Base-by-base conservation (phyloP, 1,140 invertebrate genomes). In the Macrobrachium rosenbergii region DNA sequence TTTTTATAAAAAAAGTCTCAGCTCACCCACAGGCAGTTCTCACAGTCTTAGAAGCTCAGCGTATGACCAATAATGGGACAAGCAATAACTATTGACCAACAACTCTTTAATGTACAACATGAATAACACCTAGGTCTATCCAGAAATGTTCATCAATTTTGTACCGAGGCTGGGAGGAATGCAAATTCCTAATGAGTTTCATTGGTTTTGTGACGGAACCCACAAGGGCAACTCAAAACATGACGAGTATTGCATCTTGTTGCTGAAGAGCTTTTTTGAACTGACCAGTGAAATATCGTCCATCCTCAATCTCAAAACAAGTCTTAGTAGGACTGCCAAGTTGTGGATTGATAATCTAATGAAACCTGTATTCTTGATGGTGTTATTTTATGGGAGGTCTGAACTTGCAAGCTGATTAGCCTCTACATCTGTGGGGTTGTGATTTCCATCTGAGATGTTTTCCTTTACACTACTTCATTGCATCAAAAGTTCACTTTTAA, bases 391-490 rank as follows among this genome's bases (percentile, higher is more conserved):
- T n/a, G 10, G 16, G 12, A 23, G 73, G 21, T 12, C 37, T 37
- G 73, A 76, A 37, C 16, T 23, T 17, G 73, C n/a, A 76, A n/a
- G 73, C 21, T 45, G 37, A 76, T 45, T 76, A 45, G 73, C 21
- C 73, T 76, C 73, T 76, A 12, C 73, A 76, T 76, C 37, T 76
- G 37, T 76, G 73, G 73, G 73, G n/a, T n/a, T n/a, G n/a, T n/a
- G n/a, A n/a, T n/a, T n/a, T n/a, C n/a, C n/a, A n/a, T n/a, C 37
- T 43, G 6, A 76, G 73, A 76, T 76, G 37, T 11, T 76, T 37
- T n/a, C n/a, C n/a, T n/a, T n/a, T n/a, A n/a, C 73, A 23, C 21
- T 76, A 76, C 73, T 76, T 76, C 73, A 43, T 76, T n/a, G 73
- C 73, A 19, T 28, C 37, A 43, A n/a, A n/a, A n/a, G n/a, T n/a